Conservation (phyloP, 2,113 vertebrate species). For the Artemisiospiza belli region DNA sequence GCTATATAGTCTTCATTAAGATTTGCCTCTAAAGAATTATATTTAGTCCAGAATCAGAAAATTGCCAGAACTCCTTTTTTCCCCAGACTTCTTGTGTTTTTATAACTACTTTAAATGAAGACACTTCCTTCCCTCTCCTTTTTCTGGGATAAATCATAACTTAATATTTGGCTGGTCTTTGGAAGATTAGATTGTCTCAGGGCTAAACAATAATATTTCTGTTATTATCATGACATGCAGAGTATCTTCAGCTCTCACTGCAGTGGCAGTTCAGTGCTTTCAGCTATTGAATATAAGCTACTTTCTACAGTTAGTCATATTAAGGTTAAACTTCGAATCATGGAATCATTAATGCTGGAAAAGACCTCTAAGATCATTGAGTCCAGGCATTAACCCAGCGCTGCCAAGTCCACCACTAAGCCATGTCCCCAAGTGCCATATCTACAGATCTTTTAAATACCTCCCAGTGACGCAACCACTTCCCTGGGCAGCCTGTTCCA, state of each 20-base stretch:
- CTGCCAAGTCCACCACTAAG: not conserved
- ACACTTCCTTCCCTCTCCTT: not conserved
- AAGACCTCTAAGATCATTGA: not conserved
- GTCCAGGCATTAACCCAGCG: not conserved
- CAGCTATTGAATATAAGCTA: not conserved
- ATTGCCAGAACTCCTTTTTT: not conserved
- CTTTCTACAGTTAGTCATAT: not conserved
- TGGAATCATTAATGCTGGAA: not conserved
- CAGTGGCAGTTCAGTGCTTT: not conserved
- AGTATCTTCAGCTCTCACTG: not conserved
- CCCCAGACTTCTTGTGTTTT: not conserved
- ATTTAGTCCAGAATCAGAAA: not conserved
- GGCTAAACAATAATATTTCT: not conserved
- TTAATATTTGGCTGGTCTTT: not conserved
- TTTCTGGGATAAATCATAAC: not conserved
- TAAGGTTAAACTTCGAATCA: not conserved
- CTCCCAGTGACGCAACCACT: not conserved
- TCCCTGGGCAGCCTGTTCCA: not conserved
- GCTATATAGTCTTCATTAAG: not conserved
- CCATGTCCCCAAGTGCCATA: not conserved
- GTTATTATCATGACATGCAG: not conserved
- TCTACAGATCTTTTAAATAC: not conserved
- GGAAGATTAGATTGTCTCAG: slow-evolving; percentile 11
- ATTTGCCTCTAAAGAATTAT: not conserved
- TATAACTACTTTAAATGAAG: not conserved